Base-by-base conservation (phyloP, 2,797 vertebrate species). In the Falco concolor region DNA sequence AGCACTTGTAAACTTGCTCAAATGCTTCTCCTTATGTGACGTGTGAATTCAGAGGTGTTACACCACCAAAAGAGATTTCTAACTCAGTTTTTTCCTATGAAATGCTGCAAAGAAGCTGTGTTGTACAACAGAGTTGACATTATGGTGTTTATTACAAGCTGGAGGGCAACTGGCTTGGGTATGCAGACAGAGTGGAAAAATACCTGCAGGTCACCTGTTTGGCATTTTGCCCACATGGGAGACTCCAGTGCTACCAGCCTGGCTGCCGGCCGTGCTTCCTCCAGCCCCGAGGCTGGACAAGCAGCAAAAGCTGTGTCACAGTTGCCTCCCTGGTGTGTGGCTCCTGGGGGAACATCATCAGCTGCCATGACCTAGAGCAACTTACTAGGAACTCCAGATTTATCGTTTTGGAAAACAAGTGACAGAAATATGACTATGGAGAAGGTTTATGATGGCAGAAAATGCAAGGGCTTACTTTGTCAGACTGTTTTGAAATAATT, bases 111-210 rank as follows among this genome's bases (percentile, higher is more conserved):
- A 89, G 76, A 53, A 60, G 13, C 42, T 0, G 0, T 8, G 18
- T 21, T 64, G 67, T 70, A 64, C 49, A 40, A 6, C 19, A 6
- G 47, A 61, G 36, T 10, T 0, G 0, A 18, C 2, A 1, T 47
- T 53, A 16, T 0, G 0, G 52, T 82, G 77, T 86, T 94, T 79
- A 9, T 88, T 56, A 72, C 24, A 11, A 65, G 73, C 87, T 85
- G 40, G 92, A 96, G 92, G 84, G 72, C 84, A 64, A 2, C 42
- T 57, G 68, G 22, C 5, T 44, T 76, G 64, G 52, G 12, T 81
- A 9, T 95, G 92, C 94, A 95, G 94, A 95, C 88, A 57, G 81
- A 92, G 91, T 77, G 94, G 96, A 97, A 97, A 96, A 96, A 79
- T 89, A 93, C 85, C 89, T 96, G 85, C 74, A 84, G 95, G 85